Conservation (phyloP, 2,888 invertebrate species). For the Ganaspis brasiliensis region DNA sequence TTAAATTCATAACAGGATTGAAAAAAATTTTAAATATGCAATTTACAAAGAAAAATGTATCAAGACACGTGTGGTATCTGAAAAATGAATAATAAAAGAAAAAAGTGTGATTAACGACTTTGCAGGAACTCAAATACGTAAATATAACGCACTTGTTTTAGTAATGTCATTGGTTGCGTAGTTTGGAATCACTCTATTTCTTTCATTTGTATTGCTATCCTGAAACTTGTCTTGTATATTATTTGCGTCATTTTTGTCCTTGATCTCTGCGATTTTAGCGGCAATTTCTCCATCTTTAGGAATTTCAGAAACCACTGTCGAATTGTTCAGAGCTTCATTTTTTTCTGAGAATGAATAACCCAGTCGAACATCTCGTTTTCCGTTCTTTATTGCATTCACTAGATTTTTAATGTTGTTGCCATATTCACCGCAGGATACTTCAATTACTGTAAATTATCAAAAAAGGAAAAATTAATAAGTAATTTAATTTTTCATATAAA, state of each 20-base stretch:
- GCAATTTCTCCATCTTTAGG: slow-evolving; percentile 66
- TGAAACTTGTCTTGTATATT: slow-evolving; percentile 76
- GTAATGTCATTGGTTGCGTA: slow-evolving; percentile 75
- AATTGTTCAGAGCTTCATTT: slow-evolving; percentile 82
- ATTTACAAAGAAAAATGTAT: background rate
- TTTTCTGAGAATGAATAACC: slow-evolving; percentile 86
- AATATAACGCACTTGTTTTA: slow-evolving; percentile 71
- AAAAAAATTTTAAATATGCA: background rate
- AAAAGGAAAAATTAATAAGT: background rate
- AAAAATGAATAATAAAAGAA: slow-evolving; percentile 14
- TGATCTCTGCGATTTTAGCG: slow-evolving; percentile 66
- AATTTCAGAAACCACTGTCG: slow-evolving; percentile 68
- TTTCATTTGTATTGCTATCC: slow-evolving; percentile 68
- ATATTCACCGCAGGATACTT: slow-evolving; percentile 98
- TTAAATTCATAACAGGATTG: background rate
- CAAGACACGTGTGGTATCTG: background rate
- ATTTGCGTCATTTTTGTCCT: slow-evolving; percentile 75
- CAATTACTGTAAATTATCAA: slow-evolving; percentile 85
- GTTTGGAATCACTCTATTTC: slow-evolving; percentile 70
- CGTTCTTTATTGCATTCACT: slow-evolving; percentile 92
- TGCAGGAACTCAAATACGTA: background rate
- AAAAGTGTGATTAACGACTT: background rate
- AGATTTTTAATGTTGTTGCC: slow-evolving; percentile 93
- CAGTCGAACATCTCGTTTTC: slow-evolving; percentile 89
- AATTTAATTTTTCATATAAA: too few relatives aligned